Evolutionary conservation across 2,797 vertebrate species (phyloP).

Genomic region (Liasis olivaceus): DNA sequence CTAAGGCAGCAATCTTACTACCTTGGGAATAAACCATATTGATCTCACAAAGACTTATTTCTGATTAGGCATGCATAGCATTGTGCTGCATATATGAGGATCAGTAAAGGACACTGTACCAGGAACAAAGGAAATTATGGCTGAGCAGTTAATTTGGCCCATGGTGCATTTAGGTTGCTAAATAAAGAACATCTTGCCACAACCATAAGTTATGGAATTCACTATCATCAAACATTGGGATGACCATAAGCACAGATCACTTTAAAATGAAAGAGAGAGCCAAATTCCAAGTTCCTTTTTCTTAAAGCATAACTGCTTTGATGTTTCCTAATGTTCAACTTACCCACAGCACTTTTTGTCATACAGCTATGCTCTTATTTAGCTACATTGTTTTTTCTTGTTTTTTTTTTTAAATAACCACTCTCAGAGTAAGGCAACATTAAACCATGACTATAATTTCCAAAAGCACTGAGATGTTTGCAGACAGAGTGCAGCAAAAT

Average conservation of each 20-base stretch:
- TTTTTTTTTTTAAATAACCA: not conserved
- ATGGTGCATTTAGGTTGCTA: not conserved
- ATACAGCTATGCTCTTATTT: not conserved
- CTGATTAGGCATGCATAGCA: not conserved
- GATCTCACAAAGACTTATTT: not conserved
- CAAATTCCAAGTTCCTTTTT: not conserved
- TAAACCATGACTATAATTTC: not conserved
- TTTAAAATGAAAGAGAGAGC: not conserved
- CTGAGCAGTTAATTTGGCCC: not conserved
- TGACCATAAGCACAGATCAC: not conserved
- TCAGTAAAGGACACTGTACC: not conserved
- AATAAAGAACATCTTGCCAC: not conserved
- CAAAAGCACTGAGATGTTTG: not conserved
- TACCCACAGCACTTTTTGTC: not conserved
- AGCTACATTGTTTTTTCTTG: not conserved
- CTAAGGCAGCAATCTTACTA: not conserved
- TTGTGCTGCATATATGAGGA: not conserved
- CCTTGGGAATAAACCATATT: not conserved
- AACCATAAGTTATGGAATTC: not conserved
- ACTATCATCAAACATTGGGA: not conserved
- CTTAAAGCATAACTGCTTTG: not conserved
- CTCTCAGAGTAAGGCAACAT: not conserved
- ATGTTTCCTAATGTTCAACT: slow-evolving; percentile 1
- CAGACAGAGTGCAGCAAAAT: not conserved
- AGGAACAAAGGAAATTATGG: not conserved